phyloP scores from a whole-genome alignment of 2,888 invertebrate genomes.

The Drosophila anomalata region DNA sequence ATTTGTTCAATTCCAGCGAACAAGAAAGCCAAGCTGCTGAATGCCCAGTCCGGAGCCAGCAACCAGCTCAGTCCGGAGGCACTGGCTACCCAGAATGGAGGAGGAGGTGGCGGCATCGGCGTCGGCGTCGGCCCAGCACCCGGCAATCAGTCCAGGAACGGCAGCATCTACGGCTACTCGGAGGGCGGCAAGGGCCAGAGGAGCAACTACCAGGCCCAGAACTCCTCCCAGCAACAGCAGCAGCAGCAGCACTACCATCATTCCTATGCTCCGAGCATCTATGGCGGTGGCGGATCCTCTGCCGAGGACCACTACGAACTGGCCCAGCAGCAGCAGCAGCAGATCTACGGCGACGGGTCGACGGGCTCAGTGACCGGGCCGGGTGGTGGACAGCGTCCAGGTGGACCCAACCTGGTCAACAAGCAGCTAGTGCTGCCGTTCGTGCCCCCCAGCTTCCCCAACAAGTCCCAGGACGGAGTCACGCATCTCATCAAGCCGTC shows the following conservation, averaged over 20 bases:
- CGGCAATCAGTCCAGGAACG: slow-evolving; percentile 18
- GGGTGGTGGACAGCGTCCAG: slow-evolving; percentile 72
- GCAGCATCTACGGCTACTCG: slow-evolving; percentile 60
- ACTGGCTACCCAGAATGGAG: not conserved
- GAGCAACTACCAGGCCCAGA: slow-evolving; percentile 41
- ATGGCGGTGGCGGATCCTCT: slow-evolving; percentile 69
- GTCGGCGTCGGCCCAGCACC: too few species aligned
- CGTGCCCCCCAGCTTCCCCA: slow-evolving; percentile 95
- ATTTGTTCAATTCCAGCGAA: slow-evolving; percentile 84
- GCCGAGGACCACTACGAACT: slow-evolving; percentile 82
- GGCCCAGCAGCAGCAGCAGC: slow-evolving; percentile 64
- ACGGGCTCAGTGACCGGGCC: slow-evolving; percentile 13
- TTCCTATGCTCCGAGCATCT: slow-evolving; percentile 69
- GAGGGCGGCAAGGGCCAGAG: slow-evolving; percentile 55
- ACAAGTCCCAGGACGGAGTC: slow-evolving; percentile 87
- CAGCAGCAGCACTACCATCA: slow-evolving; percentile 55
- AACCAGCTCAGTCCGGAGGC: slow-evolving; percentile 18
- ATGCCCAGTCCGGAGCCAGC: slow-evolving; percentile 60
- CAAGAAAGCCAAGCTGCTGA: slow-evolving; percentile 85
- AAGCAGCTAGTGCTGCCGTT: slow-evolving; percentile 94
- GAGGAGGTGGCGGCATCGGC: not conserved
- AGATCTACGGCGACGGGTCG: slow-evolving; percentile 52
- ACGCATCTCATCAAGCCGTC: slow-evolving; percentile 96
- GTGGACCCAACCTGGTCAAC: slow-evolving; percentile 89
- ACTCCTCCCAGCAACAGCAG: slow-evolving; percentile 45